A percentile compares a stretch with the other conserved stretches of the same genome.
Evolutionary conservation across 2,113 vertebrate species (phyloP).

Genomic region (Lophotis ruficrista): DNA sequence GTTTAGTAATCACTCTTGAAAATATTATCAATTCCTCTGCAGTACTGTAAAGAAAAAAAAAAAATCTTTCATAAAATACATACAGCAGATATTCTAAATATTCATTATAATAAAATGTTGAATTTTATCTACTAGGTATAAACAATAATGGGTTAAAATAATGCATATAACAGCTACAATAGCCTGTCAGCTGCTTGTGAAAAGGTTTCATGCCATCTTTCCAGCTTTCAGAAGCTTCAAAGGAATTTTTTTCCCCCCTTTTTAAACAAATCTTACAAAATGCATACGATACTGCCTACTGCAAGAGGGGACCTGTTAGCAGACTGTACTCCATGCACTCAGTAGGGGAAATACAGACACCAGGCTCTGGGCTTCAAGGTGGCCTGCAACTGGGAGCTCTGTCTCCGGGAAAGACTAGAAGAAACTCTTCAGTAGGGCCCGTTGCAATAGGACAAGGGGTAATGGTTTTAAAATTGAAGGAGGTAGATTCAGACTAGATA

Average conservation of each 20-base stretch:
- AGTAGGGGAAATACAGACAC: rapidly evolving
- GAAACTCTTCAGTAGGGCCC: too few species aligned
- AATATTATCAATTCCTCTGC: background rate
- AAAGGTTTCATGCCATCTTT: background rate
- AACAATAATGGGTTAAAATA: background rate
- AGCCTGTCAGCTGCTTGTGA: background rate
- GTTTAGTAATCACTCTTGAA: background rate
- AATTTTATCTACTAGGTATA: background rate
- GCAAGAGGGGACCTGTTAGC: background rate
- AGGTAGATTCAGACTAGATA: too few species aligned
- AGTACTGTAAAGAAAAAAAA: background rate
- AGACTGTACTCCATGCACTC: background rate
- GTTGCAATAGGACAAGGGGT: too few species aligned
- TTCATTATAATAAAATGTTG: background rate
- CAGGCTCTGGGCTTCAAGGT: background rate
- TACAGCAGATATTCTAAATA: background rate
- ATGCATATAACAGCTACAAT: background rate
- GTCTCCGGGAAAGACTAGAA: background rate
- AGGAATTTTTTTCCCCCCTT: background rate
- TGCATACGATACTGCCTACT: rapidly evolving
- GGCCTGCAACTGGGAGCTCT: background rate
- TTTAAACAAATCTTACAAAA: background rate
- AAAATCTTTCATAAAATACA: background rate
- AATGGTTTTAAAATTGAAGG: too few species aligned
- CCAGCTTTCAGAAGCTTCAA: background rate